Evolutionary conservation across 2,888 invertebrate genomes (phyloP), one percentile per base, ranked within the genome.

Genomic region (Synergus japonicus): DNA sequence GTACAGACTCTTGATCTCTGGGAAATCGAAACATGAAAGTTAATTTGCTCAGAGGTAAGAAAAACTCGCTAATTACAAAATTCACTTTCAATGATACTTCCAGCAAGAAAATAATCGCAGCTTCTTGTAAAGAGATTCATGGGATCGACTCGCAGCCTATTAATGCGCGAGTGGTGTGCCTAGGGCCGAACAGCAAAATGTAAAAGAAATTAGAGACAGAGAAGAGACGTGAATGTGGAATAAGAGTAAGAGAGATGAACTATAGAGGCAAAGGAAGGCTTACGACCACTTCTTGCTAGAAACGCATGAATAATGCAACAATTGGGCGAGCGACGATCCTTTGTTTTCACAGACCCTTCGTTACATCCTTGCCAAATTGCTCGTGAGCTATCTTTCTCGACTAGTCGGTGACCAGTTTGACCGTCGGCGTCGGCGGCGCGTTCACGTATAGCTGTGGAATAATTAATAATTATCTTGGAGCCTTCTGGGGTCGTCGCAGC

Each of bases 331-430:
- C 85, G 86, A 84, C 83, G 85, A 85, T 85, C 89, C 88, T 88
- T 88, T 87, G 87, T 88, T 87, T 88, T 86, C 87, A 85, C 83
- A 78, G 84, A 79, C 80, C 84, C 87, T 83, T 86, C 90, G 90
- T 90, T 90, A 89, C 89, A 82, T 85, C 85, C 88, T 41, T 88
- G 87, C 88, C 89, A 88, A 89, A 89, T 89, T 89, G 89, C 88
- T 87, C 86, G 87, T 86, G 82, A 87, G 86, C 86, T 87, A 85
- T 64, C 78, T 12, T 43, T 63, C 64, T 63, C 79, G 79, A 73
- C 79, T 82, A 83, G 83, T 79, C 84, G 80, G 82, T 80, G 83
- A 83, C 82, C 81, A 84, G 83, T 82, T 82, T 81, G 80, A 82
- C 82, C 82, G 77, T 80, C 82, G 82, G 43, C 77, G 60, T 18